Conservation (phyloP, 2,797 vertebrate species). For the Eospalax fontanierii region DNA sequence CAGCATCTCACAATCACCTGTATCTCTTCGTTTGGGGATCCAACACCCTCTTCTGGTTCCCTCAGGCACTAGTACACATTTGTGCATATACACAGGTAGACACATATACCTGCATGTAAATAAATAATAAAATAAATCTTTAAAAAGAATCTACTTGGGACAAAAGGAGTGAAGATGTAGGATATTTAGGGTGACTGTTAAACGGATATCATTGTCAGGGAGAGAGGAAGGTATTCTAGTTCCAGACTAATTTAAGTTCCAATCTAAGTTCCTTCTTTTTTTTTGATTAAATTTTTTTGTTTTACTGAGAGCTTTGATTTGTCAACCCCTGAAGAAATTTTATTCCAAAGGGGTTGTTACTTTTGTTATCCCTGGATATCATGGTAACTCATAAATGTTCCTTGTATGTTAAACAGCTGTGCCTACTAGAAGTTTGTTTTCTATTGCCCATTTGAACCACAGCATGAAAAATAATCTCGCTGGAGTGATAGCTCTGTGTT, state of each 20-base stretch:
- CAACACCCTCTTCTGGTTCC: not conserved
- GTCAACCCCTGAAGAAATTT: not conserved
- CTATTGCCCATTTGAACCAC: not conserved
- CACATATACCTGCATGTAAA: not conserved
- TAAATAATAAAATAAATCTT: not conserved
- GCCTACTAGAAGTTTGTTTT: conserved; percentile 11
- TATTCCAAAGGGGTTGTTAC: conserved; percentile 3
- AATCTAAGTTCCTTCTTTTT: not conserved
- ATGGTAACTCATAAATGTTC: not conserved
- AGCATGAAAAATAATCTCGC: not conserved
- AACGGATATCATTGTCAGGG: not conserved
- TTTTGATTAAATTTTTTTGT: not conserved
- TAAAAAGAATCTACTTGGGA: not conserved
- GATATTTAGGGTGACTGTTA: not conserved
- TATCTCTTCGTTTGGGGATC: not conserved
- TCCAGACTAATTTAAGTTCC: not conserved
- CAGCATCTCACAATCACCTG: not conserved
- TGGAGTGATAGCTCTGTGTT: not conserved
- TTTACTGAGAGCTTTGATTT: conserved; percentile 42
- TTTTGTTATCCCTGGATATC: conserved; percentile 67
- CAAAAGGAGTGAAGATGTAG: not conserved
- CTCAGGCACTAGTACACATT: not conserved
- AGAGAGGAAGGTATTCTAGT: conserved; percentile 1
- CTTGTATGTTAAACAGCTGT: not conserved
- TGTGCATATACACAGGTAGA: too few relatives aligned